These are phyloP conservation scores for Micromys minutus DNA, from an alignment of 2,113 vertebrate genomes.

Conservation along the genomic window DNA sequence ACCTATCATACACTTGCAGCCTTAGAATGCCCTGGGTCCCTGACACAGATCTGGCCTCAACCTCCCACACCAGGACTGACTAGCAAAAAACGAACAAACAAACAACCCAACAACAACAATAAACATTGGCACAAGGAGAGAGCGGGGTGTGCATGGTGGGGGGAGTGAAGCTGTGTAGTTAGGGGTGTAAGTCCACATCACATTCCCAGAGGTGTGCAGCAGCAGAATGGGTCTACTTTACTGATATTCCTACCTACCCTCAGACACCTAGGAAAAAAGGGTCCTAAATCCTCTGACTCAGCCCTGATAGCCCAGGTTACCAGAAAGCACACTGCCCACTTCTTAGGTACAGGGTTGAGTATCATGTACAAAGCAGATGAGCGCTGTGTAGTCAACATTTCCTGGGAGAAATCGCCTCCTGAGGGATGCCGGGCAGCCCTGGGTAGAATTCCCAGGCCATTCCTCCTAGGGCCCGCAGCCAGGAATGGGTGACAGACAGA, in stretches of 20 bases:
- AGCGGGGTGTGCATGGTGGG: too few species aligned
- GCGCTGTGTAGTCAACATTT: not conserved
- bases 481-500: not conserved
- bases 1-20: not conserved
- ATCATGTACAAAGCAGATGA: fast-evolving
- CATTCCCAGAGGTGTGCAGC: not conserved
- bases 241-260: not conserved
- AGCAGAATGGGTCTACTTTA: not conserved
- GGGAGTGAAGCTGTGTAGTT: too few species aligned
- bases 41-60: not conserved
- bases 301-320: not conserved
- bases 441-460: not conserved
- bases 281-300: fast-evolving
- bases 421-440: not conserved
- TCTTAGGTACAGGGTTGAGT: not conserved
- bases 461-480: not conserved
- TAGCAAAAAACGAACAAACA: not conserved
- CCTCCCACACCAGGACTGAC: not conserved
- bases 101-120: too few species aligned
- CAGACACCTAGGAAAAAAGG: too few species aligned
- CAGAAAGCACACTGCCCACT: fast-evolving
- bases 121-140: too few species aligned
- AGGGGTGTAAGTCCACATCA: not conserved
- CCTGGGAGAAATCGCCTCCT: not conserved
- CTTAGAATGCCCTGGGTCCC: not conserved